Base-by-base conservation (phyloP, 1,140 invertebrate genomes). In the Pseudomyrmex flavicornis region DNA sequence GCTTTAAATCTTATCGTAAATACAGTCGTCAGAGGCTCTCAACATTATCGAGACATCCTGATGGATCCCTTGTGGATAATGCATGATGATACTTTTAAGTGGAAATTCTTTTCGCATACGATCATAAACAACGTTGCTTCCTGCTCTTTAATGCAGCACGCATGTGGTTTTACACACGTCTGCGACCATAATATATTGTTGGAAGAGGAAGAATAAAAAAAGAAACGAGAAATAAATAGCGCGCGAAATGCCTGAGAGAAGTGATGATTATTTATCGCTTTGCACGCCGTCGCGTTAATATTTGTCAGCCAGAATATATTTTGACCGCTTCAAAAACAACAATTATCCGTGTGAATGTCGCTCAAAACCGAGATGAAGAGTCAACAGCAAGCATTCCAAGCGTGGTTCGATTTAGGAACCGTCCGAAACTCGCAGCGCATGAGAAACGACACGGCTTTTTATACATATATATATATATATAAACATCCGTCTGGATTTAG, bases 1-100 rank as follows among this genome's bases (percentile, higher is more conserved):
- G 69, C 80, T 90, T 90, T 90, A 90, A 90, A 91, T 91, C 89
- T 83, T 69, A 90, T 83, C 90, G 87, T 90, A 91, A 91, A 90
- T 88, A 89, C 74, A 83, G 65, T 62, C 65, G 54, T 59, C 90
- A 91, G 90, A 84, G 90, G 85, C 82, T 90, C 90, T 91, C 90
- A 91, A 84, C 80, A 46, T 80, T 61, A 20, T n/a, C 20, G n/a
- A 8, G n/a, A 22, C 12, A 69, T 13, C 20, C 17, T 50, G 52
- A n/a, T 69, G 48, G n/a, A 13, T 48, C 20, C n/a, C 12, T 15
- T 9, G 52, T 48, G 2, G 61, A 52, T 7, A 15, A 35, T 35
- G 15, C 2, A 65, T 44, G 13, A 13, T 46, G 20, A 8, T 35
- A 65, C 66, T 65, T 44, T 17, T 13, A 54, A 66, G 9, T 54